Percentiles rank a stretch among this genome's conserved stretches.
These are phyloP conservation scores for Papilio polyxenes DNA, from an alignment of 1,140 invertebrate species.

Conservation along the genomic window DNA sequence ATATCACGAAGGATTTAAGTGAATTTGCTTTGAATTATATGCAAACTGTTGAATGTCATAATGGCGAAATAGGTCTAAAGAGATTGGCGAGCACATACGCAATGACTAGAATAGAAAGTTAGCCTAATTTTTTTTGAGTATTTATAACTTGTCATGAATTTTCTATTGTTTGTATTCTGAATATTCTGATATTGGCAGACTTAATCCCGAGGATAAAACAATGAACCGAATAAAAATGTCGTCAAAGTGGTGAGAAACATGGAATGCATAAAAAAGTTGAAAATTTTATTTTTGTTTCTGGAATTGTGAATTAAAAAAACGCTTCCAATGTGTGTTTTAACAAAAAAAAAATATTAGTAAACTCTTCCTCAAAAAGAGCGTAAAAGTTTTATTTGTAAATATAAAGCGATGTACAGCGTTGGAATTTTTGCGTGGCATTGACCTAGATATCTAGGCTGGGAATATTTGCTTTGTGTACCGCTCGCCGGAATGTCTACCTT, in stretches of 20 bases:
- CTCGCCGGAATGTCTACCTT: constrained; percentile 38
- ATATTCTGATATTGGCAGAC: neutral
- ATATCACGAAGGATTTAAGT: constrained; percentile 15
- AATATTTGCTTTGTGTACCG: constrained; percentile 35
- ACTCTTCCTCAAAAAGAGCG: neutral
- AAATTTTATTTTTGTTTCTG: neutral
- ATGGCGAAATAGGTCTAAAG: neutral
- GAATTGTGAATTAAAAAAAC: neutral
- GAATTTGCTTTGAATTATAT: constrained; percentile 22
- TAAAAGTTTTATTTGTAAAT: constrained; percentile 30
- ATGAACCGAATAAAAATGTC: neutral
- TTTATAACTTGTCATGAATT: neutral
- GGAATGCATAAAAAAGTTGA: too few species aligned
- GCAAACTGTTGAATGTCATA: constrained; percentile 20
- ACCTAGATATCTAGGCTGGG: constrained; percentile 34
- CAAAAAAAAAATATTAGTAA: neutral
- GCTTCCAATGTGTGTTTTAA: neutral
- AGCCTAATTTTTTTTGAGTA: neutral
- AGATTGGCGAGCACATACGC: neutral
- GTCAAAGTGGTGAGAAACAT: neutral
- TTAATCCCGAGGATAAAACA: too few species aligned
- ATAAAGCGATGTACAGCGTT: neutral
- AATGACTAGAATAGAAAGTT: neutral
- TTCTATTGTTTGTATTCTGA: neutral
- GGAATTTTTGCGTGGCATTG: constrained; percentile 38